Percentiles rank a stretch among this genome's conserved stretches.
phyloP scores from a whole-genome alignment of 2,888 invertebrate genomes.

The Reticulitermes lucifugus region DNA sequence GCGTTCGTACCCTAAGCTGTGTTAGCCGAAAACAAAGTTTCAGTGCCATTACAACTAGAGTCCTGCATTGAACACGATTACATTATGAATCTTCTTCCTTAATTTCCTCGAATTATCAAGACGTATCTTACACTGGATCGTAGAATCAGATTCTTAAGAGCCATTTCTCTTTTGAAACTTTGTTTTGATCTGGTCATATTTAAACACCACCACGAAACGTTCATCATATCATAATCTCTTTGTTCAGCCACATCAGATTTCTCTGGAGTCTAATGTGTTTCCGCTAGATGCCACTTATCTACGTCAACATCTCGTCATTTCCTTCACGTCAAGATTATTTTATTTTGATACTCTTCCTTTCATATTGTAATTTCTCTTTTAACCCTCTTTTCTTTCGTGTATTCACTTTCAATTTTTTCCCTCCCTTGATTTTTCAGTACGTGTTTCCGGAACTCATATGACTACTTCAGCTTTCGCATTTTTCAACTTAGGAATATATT shows the following conservation, averaged over 20 bases:
- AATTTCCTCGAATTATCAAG: not conserved
- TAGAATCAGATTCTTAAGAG: not conserved
- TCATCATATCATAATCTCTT: not conserved
- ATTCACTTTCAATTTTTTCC: not conserved
- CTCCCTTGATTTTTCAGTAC: not conserved
- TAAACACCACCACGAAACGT: not conserved
- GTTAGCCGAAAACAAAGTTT: too few relatives aligned
- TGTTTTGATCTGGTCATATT: slow-evolving; percentile 35
- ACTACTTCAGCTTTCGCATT: not conserved
- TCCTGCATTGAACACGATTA: too few relatives aligned
- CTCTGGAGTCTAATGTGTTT: slow-evolving; percentile 32
- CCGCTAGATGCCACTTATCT: slow-evolving; percentile 39
- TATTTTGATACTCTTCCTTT: slow-evolving; percentile 24
- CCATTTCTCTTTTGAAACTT: not conserved
- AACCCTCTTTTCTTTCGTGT: not conserved
- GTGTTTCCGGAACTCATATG: not conserved
- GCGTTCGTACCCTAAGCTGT: too few relatives aligned
- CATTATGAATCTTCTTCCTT: not conserved
- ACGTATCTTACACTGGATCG: not conserved
- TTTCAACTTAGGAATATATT: not conserved
- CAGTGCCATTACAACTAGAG: too few relatives aligned
- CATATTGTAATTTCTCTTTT: slow-evolving; percentile 37
- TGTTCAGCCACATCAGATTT: slow-evolving; percentile 17
- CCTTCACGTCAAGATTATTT: slow-evolving; percentile 29
- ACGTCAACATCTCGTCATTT: slow-evolving; percentile 38